These are phyloP conservation scores for Latrodectus geometricus DNA, from an alignment of 1,140 invertebrate species.

Conservation along the genomic window DNA sequence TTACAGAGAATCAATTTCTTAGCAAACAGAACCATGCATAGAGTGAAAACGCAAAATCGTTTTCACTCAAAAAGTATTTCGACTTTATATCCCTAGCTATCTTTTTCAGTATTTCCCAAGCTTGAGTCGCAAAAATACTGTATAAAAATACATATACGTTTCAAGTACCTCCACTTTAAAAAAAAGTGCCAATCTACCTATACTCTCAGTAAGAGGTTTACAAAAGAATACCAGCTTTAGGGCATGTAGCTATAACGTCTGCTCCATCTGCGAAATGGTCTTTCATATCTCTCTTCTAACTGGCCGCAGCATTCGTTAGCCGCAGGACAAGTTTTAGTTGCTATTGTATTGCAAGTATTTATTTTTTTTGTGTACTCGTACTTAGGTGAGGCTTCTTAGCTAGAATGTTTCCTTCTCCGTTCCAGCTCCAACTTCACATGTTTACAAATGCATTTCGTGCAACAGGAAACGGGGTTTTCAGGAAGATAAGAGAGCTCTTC, in stretches of 20 bases:
- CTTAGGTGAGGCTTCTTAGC: slow-evolving; percentile 4
- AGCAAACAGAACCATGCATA: too few relatives aligned
- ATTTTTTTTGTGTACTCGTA: slow-evolving; percentile 16
- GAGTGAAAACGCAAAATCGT: too few relatives aligned
- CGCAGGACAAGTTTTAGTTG: slow-evolving; percentile 35
- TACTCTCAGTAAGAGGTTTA: slow-evolving; percentile 41
- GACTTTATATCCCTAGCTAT: too few relatives aligned
- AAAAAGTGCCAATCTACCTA: neutral
- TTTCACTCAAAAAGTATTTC: slow-evolving; percentile 6
- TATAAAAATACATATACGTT: slow-evolving; percentile 10
- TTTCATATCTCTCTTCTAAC: slow-evolving; percentile 47
- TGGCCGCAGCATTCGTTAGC: slow-evolving; percentile 20
- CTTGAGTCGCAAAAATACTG: neutral
- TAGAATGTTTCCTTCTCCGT: neutral
- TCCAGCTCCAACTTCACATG: slow-evolving; percentile 7
- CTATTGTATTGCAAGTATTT: slow-evolving; percentile 19
- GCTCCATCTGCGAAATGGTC: slow-evolving; percentile 31
- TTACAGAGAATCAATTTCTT: too few relatives aligned
- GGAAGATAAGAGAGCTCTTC: slow-evolving; percentile 30
- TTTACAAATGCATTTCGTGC: slow-evolving; percentile 36
- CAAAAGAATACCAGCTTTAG: slow-evolving; percentile 12
- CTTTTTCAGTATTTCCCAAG: neutral
- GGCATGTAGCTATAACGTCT: slow-evolving; percentile 38
- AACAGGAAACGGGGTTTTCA: slow-evolving; percentile 32
- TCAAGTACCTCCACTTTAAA: slow-evolving; percentile 5